Evolutionary conservation across 2,113 vertebrate species (phyloP), one percentile per base, ranked within the genome.

Genomic region (Symphodus melops): DNA sequence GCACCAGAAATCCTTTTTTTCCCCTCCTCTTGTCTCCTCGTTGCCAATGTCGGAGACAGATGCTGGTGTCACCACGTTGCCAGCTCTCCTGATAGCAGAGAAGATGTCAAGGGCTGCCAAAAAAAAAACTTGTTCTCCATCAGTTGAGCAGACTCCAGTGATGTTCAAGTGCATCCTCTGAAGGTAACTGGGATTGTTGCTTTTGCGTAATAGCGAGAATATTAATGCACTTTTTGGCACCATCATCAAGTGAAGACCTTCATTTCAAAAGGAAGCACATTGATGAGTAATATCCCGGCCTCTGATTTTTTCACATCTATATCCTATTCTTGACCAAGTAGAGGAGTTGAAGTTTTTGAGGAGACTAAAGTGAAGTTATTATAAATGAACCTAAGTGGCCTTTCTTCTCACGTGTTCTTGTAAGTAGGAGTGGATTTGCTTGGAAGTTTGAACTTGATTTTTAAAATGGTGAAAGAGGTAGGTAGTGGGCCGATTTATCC

Each of bases 21-120:
- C 69, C 70, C 77, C 54, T n/a, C n/a, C n/a, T n/a, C n/a, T n/a
- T 28, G 16, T 61, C 69, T 63, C 82, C 79, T 82, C 72, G 65
- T 79, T 54, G 71, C 56, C 76, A 72, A 70, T 51, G 60, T 25
- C 72, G 87, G 83, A 88, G 79, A 84, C 89, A 89, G 88, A 89
- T 91, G 89, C 82, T 70, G 72, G 66, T 69, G 74, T 73, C 77
- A 78, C 86, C 77, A 60, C 68, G 82, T 67, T 86, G 87, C 87
- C 87, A 81, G 56, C 69, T 59, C 33, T 76, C 70, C 52, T 66
- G 52, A 62, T 72, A 65, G 61, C 75, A 68, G 69, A 37, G 52
- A 70, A 65, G 86, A 72, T 69, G 75, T 71, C 61, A 67, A 60
- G 66, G 66, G 75, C 82, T 86, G 85, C 85, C 85, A 87, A 87